Evolutionary conservation across 2,113 vertebrate species (phyloP).

Genomic region (Xenus cinereus): DNA sequence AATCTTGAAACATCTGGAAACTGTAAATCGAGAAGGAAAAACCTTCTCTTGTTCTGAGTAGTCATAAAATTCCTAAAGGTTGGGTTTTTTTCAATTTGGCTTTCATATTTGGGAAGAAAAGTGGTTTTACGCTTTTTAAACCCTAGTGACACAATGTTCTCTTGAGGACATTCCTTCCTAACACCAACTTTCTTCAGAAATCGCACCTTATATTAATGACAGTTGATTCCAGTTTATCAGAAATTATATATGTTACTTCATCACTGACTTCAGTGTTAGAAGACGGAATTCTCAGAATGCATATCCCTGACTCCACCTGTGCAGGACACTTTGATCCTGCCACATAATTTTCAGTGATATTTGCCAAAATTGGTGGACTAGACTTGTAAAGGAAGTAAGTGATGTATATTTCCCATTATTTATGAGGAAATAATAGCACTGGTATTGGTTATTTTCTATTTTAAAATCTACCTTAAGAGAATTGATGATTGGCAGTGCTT

Average conservation of each 20-base stretch:
- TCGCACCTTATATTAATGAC: not conserved
- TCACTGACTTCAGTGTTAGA: not conserved
- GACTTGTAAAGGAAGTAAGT: not conserved
- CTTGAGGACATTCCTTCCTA: not conserved
- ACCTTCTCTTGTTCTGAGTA: not conserved
- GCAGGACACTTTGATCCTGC: not conserved
- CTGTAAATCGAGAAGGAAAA: conserved; percentile 7
- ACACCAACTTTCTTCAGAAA: not conserved
- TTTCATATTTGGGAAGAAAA: not conserved
- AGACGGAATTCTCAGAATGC: not conserved
- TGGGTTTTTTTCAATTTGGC: not conserved
- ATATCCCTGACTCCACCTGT: not conserved
- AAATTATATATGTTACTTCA: not conserved
- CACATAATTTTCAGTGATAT: not conserved
- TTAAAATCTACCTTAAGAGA: not conserved
- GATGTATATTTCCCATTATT: not conserved
- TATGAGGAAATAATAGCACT: not conserved
- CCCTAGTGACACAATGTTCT: conserved; percentile 17
- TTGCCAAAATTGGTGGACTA: not conserved
- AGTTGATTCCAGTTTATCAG: not conserved
- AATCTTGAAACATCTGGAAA: conserved; percentile 25
- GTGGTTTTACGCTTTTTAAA: not conserved
- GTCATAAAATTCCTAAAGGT: not conserved
- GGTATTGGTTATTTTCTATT: not conserved
- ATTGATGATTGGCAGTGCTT: not conserved